These are phyloP conservation scores for Montipora foliosa DNA, from an alignment of 64 coral and sea anemone genomes.

Conservation along the genomic window DNA sequence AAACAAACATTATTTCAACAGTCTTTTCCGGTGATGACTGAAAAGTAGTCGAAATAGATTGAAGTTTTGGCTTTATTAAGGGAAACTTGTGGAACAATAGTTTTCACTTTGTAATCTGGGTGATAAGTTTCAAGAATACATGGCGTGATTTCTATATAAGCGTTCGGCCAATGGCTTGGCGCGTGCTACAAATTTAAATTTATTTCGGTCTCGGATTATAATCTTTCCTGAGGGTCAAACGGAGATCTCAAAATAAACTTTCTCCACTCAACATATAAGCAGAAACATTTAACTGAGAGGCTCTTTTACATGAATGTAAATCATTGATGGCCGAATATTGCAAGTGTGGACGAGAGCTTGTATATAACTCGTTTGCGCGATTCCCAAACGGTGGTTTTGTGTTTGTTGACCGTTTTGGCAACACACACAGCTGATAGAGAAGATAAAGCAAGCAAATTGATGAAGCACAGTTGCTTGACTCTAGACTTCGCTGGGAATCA, in stretches of 20 bases:
- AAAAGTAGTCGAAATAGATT: slow-evolving; percentile 2
- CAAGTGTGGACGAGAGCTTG: background rate
- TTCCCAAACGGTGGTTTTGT: background rate
- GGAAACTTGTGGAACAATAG: background rate
- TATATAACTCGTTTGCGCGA: no score
- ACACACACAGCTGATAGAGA: background rate
- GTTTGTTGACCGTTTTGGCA: background rate
- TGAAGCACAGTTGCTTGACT: background rate
- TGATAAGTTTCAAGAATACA: no score
- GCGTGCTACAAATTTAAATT: no score
- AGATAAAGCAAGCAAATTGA: slow-evolving; percentile 9
- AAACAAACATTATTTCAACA: background rate
- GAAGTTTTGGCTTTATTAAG: background rate
- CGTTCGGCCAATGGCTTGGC: background rate
- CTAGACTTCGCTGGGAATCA: no score
- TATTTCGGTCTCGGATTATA: no score
- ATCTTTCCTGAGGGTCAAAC: slow-evolving; percentile 4
- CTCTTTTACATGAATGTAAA: background rate
- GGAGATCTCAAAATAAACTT: slow-evolving; percentile 25
- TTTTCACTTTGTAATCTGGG: background rate
- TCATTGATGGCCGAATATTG: background rate
- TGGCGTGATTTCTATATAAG: no score
- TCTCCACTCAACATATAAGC: background rate
- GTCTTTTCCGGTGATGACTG: background rate
- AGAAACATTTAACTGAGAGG: background rate